Evolutionary conservation across 2,797 vertebrate species (phyloP).

Genomic region (Myoxocephalus aenaeus): DNA sequence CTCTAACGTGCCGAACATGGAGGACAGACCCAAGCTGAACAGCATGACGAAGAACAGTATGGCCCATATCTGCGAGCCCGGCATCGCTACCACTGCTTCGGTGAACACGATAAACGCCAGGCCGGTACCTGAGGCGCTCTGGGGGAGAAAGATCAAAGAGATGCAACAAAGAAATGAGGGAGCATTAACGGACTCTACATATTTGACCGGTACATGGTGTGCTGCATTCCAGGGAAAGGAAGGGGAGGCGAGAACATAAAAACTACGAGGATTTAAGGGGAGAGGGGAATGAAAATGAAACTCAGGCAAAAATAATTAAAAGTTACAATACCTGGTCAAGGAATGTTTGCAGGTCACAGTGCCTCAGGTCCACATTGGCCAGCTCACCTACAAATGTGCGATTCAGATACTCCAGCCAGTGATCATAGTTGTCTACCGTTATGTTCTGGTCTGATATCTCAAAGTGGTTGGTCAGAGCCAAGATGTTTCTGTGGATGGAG

Average conservation of each 20-base stretch:
- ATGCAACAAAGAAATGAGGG: neutral
- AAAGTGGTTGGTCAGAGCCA: slow-evolving; percentile 86
- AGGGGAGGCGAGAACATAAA: neutral
- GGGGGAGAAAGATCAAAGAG: slow-evolving; percentile 17
- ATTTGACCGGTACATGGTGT: slow-evolving; percentile 11
- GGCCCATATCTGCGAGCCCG: slow-evolving; percentile 90
- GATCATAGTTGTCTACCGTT: slow-evolving; percentile 80
- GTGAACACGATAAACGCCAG: slow-evolving; percentile 93
- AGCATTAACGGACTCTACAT: neutral
- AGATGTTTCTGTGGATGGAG: slow-evolving; percentile 86
- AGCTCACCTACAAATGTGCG: slow-evolving; percentile 68
- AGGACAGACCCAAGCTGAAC: slow-evolving; percentile 91
- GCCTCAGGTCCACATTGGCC: slow-evolving; percentile 72
- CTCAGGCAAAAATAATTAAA: neutral
- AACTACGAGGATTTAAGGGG: neutral
- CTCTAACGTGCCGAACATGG: slow-evolving; percentile 94
- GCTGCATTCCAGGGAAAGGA: neutral
- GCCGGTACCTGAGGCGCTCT: slow-evolving; percentile 92
- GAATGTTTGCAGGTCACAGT: slow-evolving; percentile 86
- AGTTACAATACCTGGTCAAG: slow-evolving; percentile 85
- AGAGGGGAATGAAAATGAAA: neutral
- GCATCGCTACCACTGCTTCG: slow-evolving; percentile 90
- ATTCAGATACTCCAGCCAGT: slow-evolving; percentile 79
- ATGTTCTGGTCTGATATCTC: slow-evolving; percentile 86
- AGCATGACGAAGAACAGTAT: slow-evolving; percentile 93